Evolutionary conservation across 2,797 vertebrate species (phyloP), one percentile per base, ranked within the genome.

Genomic region (Pantherophis vulpinus): DNA sequence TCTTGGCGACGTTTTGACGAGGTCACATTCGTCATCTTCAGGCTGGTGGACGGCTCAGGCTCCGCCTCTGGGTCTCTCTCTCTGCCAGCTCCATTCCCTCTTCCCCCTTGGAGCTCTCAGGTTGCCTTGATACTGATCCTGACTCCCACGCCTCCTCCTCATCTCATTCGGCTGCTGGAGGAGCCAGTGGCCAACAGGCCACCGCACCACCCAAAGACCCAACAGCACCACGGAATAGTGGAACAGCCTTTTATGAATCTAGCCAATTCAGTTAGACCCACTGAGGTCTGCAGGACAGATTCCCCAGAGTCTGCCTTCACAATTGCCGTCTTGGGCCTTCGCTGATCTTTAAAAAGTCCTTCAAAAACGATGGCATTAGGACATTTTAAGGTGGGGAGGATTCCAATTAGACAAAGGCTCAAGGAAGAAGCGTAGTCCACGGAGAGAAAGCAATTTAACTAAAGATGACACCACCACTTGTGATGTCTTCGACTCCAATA

Each of bases 321-420:
- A 29, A 59, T 70, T 29, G 87, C 32, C 20, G 8, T 63, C 6
- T 92, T 91, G 32, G 54, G 94, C 70, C 87, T 90, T 56, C 79
- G 86, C 54, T 55, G 23, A 14, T 87, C 93, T 93, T 95, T 91
- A 92, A 47, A 93, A 93, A 87, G 90, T 93, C 92, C 56, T 90
- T 74, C 88, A 93, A 29, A 91, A 79, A 37, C n/a, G 9, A 51
- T 60, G 63, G 3, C 12, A 25, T 27, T 55, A 70, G n/a, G 88
- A 54, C 42, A 27, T 60, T 91, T 94, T 94, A 92, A 90, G 37
- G 20, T 89, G 58, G 8, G 25, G 90, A 90, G 7, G n/a, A 56
- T 79, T 79, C 89, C 87, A 51, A 55, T 88, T 86, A 47, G 29
- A 91, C n/a, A 91, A 93, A 90, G 88, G 42, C 32, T 79, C 47